Percentiles rank a stretch among this genome's conserved stretches.
These are phyloP conservation scores for Dermatophagoides farinae DNA, from an alignment of 1,140 invertebrate genomes.

Conservation along the genomic window DNA sequence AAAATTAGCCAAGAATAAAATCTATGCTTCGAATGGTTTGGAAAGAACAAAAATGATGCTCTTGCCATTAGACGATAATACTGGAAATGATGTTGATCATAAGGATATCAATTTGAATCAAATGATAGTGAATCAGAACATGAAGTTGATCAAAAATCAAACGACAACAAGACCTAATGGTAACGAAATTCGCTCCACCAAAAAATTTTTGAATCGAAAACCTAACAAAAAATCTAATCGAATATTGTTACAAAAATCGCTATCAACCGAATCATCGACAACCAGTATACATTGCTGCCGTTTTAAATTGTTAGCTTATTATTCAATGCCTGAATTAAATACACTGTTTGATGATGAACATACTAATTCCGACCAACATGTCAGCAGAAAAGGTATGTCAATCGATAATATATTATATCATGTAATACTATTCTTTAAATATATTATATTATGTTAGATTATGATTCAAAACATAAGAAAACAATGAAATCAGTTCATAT, in stretches of 20 bases:
- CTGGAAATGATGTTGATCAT: too few species aligned
- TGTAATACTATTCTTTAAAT: too few species aligned
- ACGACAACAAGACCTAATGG: too few species aligned
- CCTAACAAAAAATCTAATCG: too few species aligned
- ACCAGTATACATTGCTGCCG: constrained; percentile 30
- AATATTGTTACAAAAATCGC: constrained; percentile 11
- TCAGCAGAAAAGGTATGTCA: background rate
- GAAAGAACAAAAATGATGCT: background rate
- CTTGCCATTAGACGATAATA: too few species aligned
- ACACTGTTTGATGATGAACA: constrained; percentile 2
- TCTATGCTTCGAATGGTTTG: background rate
- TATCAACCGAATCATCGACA: constrained; percentile 14
- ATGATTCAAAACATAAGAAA: background rate
- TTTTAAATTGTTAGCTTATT: constrained; percentile 23
- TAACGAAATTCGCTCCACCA: too few species aligned
- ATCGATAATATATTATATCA: too few species aligned
- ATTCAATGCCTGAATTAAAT: constrained; percentile 21
- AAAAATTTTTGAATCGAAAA: too few species aligned
- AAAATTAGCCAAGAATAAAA: background rate
- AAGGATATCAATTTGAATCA: background rate
- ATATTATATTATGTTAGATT: too few species aligned
- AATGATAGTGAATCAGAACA: background rate
- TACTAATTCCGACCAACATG: background rate
- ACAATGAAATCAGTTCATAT: background rate
- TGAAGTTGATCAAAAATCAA: too few species aligned